Evolutionary conservation across 2,797 vertebrate species (phyloP), one percentile per base, ranked within the genome.

Genomic region (Typhlichthys eigenmanni): DNA sequence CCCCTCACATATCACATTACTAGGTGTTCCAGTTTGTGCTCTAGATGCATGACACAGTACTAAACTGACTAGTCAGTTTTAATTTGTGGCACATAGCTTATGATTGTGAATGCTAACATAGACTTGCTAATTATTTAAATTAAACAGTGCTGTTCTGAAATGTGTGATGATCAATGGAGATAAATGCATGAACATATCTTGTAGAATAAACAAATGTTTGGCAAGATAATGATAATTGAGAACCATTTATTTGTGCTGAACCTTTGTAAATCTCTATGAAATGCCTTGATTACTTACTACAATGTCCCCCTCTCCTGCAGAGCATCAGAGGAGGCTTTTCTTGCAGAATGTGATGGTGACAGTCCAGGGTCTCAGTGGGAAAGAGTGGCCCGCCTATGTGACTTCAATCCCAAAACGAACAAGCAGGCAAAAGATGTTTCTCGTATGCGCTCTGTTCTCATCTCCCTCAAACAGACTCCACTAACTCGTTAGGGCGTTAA

Each of bases 391-490:
- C 95, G 95, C 55, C 95, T 99, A 58, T 99, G 98, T 48, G 97
- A 99, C 90, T 99, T 99, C 92, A 99, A 99, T 69, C 97, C 97
- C 57, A 98, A 99, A 91, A 98, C 96, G 92, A 98, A 95, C 91
- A 93, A 92, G 72, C 90, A 97, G 84, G 95, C 94, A 54, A 99
- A 99, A 92, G 98, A 99, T 19, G 95, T 99, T 66, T 99, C 98
- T 0, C 95, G 98, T 60, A 97, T 99, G 95, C 96, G 98, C 64
- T 98, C 95, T 0, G 95, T 99, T 87, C 95, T 99, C 85, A 97
- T 99, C 88, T 95, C 96, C 55, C 94, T 99, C 75, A 99, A 99
- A 93, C 96, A 98, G 93, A 93, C 88, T 0, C 92, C 92, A 65
- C 90, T 99, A 24, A 86, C 87, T 54, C 93, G 91, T 85, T 93